Base-by-base conservation (phyloP, 37 sponge, comb jelly and placozoan species). In the Lycopodina hypogea region DNA sequence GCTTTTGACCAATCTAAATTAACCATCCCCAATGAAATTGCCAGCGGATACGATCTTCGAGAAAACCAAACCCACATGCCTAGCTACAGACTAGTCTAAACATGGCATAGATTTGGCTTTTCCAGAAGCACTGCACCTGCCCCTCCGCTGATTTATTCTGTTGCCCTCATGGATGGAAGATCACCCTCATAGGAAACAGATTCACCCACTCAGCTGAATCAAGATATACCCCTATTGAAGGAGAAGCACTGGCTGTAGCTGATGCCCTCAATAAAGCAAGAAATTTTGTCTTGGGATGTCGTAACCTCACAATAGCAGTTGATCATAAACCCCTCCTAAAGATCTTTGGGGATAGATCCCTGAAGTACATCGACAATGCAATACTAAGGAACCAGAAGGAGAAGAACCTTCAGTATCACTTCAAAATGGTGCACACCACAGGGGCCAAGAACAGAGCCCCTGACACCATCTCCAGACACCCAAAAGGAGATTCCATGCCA, bases 191-290 rank as follows among this genome's bases (percentile, higher is more conserved):
- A 22, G 81, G 81, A 24, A 80, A 72, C 72, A 59, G 81, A 80
- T 80, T 80, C 72, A 80, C 81, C 29, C 81, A 80, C 62, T 42
- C 81, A 37, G 72, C 81, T 41, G 81, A 70, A 80, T 80, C 81
- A 17, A 56, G 70, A 52, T 79, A 79, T 68, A 70, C 80, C 3
- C 80, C 80, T n/a, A 79, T 79, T 53, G 81, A 80, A 68, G 81
- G 81, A 6, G 81, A 80, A 71, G 81, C 81, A 62, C 50, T 78
- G 29, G 78, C 78, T 45, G 78, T 78, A 2, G 52, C 72, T 24
- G 81, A 80, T 57, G 81, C 81, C 62, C 81, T 80, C 7, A 62
- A 80, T 60, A 80, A 80, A 60, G 81, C 71, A 11, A 69, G 81
- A 59, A 71, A 80, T 56, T 78, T 78, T 50, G 78, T 78, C 64